These are phyloP conservation scores for Elachura formosa DNA, from an alignment of 2,113 vertebrate species.

Conservation along the genomic window DNA sequence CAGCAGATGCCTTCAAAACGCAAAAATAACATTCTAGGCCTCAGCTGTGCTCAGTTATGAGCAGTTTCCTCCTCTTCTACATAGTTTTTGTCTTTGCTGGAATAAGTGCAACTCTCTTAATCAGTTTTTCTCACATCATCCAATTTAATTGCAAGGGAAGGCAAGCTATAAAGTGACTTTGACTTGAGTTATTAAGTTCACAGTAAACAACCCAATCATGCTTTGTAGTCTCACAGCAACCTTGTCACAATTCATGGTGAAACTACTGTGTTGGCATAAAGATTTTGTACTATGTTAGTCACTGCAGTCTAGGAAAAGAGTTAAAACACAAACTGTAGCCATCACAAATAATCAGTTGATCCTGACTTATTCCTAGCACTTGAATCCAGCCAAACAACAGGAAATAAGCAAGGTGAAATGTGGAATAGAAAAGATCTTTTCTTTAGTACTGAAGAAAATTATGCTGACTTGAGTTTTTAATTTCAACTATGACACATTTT, in stretches of 20 bases:
- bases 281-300: background rate
- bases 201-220: background rate
- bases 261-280: background rate
- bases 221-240: background rate
- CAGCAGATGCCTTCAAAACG: background rate
- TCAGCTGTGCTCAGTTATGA: background rate
- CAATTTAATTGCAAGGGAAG: background rate
- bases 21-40: background rate
- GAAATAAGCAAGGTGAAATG: background rate
- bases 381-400: background rate
- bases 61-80: background rate
- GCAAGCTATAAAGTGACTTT: background rate
- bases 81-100: background rate
- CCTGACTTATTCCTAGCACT: background rate
- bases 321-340: background rate
- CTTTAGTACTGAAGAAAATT: background rate
- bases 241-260: background rate
- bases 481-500: background rate
- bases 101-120: background rate
- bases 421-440: background rate
- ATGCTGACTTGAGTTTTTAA: background rate
- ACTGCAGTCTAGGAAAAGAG: background rate
- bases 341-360: background rate
- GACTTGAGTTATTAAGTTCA: background rate
- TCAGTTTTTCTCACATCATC: background rate